A percentile compares a stretch with the other conserved stretches of the same genome.
These are phyloP conservation scores for Nycteola revayana DNA, from an alignment of 2,888 invertebrate genomes.

Conservation along the genomic window DNA sequence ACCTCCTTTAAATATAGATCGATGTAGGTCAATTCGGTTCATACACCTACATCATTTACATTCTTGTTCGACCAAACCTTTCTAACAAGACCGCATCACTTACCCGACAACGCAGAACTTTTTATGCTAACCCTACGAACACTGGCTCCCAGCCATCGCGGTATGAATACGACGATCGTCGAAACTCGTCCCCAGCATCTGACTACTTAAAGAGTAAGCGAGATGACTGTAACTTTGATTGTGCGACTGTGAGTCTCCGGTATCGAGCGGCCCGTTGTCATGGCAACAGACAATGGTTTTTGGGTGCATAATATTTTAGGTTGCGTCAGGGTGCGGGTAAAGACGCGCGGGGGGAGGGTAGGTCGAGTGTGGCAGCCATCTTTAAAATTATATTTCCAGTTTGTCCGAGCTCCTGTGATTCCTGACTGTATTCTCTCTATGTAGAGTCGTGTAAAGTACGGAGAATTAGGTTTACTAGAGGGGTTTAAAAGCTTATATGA, in stretches of 20 bases:
- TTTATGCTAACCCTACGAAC: conserved; percentile 68
- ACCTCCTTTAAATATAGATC: conserved; percentile 23
- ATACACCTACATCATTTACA: conserved; percentile 43
- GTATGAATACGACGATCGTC: conserved; percentile 59
- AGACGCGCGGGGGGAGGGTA: conserved; percentile 54
- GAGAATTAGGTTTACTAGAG: conserved; percentile 25
- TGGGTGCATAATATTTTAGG: conserved; percentile 83
- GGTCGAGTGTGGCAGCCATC: conserved; percentile 72
- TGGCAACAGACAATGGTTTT: conserved; percentile 82
- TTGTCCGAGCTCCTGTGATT: conserved; percentile 70
- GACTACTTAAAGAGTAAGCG: conserved; percentile 66
- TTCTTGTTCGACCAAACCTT: conserved; percentile 62
- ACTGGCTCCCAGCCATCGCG: conserved; percentile 72
- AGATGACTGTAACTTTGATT: conserved; percentile 69
- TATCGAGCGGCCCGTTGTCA: conserved; percentile 79
- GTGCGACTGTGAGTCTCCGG: conserved; percentile 56
- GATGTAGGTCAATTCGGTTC: conserved; percentile 43
- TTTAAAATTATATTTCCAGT: conserved; percentile 81
- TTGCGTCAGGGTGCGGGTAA: conserved; percentile 62
- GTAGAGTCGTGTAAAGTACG: conserved; percentile 46
- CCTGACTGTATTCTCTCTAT: conserved; percentile 55
- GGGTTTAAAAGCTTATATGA: too few species aligned
- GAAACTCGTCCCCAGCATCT: conserved; percentile 66
- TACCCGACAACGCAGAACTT: conserved; percentile 38
- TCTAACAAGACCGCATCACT: conserved; percentile 65